Evolutionary conservation across 35 echinoderm and acorn worm species (phyloP), one percentile per base, ranked within the genome.

Genomic region (Nesometra sesokonis): DNA sequence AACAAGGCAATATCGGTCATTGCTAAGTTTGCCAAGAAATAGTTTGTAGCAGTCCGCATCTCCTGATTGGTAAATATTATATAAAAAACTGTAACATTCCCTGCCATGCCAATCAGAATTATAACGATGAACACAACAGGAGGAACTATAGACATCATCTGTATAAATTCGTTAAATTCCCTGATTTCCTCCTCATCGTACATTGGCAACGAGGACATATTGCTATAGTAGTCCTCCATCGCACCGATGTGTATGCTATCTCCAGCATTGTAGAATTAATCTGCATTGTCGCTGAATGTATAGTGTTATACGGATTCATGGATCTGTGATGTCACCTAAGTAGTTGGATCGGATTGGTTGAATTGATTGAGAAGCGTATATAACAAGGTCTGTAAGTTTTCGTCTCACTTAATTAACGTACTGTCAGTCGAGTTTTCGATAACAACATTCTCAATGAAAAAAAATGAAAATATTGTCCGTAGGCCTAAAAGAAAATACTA

Each of bases 41-140:
- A 93, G 88, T 93, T 93, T 29, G 92, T 93, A 0, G 90, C 88
- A 0, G 92, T 93, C 32, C 90, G 88, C 92, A 93, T 93, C 31
- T 93, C 92, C 35, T 77, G 57, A 39, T 93, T 82, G 35, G 57
- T 84, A 37, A 86, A 90, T 36, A 93, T 93, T 13, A 93, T 90
- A 21, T 89, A 93, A 29, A 93, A 79, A 35, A 93, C 92, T 7
- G 76, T 87, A 5, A 43, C 32, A 79, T 93, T 93, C 29, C 92
- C 92, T 43, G 80, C 37, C 29, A 93, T 81, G 11, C 92, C 92
- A 47, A 93, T 67, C 0, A 90, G 9, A 27, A 86, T 82, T 19
- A 93, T 81, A 13, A 93, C 17, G 29, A 84, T 77, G 11, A 52
- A 47, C 3, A 89, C 33, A 17, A 82, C 76, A 13, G 83, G 29